These are phyloP conservation scores for Drosophila orena DNA, from an alignment of 1,140 invertebrate genomes.

Conservation along the genomic window DNA sequence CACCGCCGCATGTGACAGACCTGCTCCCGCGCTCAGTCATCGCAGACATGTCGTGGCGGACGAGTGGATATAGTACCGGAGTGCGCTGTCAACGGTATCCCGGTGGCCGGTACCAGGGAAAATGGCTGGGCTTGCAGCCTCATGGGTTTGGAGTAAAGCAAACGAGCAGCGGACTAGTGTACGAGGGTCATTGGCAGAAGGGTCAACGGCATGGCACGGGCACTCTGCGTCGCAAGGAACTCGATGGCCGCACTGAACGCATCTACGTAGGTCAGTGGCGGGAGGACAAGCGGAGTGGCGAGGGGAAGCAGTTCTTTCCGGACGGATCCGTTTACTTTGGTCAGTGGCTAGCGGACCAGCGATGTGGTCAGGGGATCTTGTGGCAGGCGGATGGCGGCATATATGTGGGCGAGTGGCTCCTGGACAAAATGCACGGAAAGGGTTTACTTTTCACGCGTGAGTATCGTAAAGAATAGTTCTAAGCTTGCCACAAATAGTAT, in stretches of 20 bases:
- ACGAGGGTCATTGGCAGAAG: constrained; percentile 86
- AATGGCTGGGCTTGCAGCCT: constrained; percentile 45
- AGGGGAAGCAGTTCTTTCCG: constrained; percentile 73
- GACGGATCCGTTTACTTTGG: constrained; percentile 74
- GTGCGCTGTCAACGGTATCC: constrained; percentile 61
- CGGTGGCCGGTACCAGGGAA: constrained; percentile 56
- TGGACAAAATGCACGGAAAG: constrained; percentile 82
- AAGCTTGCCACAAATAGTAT: too few species aligned
- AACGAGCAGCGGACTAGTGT: constrained; percentile 69
- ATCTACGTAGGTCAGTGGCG: constrained; percentile 86
- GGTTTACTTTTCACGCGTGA: constrained; percentile 82
- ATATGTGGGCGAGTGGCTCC: constrained; percentile 86
- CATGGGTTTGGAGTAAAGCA: constrained; percentile 55
- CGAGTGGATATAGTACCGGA: constrained; percentile 36
- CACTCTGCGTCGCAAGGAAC: constrained; percentile 42
- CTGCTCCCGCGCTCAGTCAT: constrained; percentile 34
- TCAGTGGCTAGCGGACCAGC: constrained; percentile 85
- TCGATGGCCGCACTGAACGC: constrained; percentile 21
- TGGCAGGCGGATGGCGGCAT: constrained; percentile 86
- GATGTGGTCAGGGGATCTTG: constrained; percentile 87
- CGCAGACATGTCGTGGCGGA: constrained; percentile 51
- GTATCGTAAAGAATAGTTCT: constrained; percentile 1
- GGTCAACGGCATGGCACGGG: constrained; percentile 86
- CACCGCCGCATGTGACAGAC: constrained; percentile 39
- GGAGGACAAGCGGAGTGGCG: constrained; percentile 85